A percentile compares a stretch with the other conserved stretches of the same genome.
Conservation (phyloP, 2,113 vertebrate genomes). For the Smithornis capensis region DNA sequence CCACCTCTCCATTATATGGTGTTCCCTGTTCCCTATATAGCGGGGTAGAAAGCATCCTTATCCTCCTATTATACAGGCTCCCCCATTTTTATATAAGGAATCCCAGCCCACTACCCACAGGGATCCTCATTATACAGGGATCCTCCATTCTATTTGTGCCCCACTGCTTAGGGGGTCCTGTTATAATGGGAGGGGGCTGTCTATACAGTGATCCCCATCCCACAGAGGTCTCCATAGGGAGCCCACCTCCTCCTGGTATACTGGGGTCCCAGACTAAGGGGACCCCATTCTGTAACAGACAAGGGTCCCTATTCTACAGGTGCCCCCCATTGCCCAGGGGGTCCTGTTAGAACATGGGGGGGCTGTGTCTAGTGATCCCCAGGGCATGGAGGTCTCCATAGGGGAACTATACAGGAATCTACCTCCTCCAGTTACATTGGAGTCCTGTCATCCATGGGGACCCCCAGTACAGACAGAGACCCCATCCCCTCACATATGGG, state of each 20-base stretch:
- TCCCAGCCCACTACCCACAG: rapidly evolving
- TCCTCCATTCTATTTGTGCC: not conserved
- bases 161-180: not conserved
- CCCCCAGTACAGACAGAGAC: not conserved
- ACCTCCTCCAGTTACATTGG: no score
- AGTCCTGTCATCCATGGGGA: no score
- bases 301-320: no score
- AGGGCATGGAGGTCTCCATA: no score
- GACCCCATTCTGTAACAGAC: no score
- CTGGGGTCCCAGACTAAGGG: not conserved
- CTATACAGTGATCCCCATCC: rapidly evolving
- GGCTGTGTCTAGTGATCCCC: no score
- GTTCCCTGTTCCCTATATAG: no score
- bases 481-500: not conserved
- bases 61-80: rapidly evolving
- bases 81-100: not conserved
- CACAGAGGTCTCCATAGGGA: not conserved
- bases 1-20: no score
- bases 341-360: no score
- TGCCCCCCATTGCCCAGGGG: no score
- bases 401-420: no score
- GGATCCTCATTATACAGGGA: rapidly evolving
- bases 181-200: not conserved
- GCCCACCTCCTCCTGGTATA: no score
- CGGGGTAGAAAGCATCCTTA: not conserved